phyloP scores from a whole-genome alignment of 2,113 vertebrate genomes.

The Tychaedon coryphoeus region DNA sequence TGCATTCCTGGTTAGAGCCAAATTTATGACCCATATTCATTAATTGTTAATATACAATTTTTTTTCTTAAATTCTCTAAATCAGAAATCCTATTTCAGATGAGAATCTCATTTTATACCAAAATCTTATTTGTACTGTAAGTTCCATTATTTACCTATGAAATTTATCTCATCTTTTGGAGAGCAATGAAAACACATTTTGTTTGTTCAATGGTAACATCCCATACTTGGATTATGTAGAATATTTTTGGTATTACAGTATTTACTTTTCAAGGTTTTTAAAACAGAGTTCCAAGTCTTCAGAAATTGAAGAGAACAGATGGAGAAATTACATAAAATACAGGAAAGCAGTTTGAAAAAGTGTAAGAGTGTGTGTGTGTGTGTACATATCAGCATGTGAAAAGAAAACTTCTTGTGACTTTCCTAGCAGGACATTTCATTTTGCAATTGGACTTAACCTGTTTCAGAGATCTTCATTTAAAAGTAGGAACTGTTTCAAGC shows the following conservation, averaged over 20 bases:
- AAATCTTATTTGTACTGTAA: neutral
- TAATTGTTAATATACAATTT: neutral
- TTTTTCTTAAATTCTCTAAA: neutral
- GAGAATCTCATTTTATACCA: neutral
- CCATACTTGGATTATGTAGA: neutral
- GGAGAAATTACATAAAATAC: neutral
- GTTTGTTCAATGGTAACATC: neutral
- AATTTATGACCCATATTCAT: neutral
- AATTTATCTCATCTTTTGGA: neutral
- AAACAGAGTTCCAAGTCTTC: neutral
- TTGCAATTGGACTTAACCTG: neutral
- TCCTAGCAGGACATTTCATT: neutral
- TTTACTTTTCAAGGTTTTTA: neutral
- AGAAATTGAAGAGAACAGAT: neutral
- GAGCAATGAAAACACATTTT: neutral
- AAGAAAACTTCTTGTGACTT: neutral
- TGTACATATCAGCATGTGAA: neutral
- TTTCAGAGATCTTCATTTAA: neutral
- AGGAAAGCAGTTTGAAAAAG: neutral
- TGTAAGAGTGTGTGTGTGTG: neutral
- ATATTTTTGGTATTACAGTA: neutral
- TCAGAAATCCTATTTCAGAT: neutral
- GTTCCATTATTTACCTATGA: neutral
- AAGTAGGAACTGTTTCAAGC: neutral
- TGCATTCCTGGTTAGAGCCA: neutral